Evolutionary conservation across 2,113 vertebrate genomes (phyloP).

Genomic region (Clupea harengus): DNA sequence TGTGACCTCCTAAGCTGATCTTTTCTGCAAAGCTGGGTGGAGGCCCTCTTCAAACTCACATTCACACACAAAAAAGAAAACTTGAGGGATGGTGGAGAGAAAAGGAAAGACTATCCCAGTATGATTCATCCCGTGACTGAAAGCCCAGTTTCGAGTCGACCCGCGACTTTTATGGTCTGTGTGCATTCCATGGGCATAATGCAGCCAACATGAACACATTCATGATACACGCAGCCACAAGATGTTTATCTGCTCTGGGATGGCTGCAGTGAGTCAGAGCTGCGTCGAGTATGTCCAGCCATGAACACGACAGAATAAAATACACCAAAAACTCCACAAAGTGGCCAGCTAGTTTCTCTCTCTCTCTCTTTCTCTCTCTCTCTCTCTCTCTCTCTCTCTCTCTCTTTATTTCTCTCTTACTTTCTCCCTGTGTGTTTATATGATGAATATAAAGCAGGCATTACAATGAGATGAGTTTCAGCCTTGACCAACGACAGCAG

Average conservation of each 20-base stretch:
- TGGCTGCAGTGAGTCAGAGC: neutral
- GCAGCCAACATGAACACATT: neutral
- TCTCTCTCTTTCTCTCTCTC: neutral
- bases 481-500: constrained; percentile 16
- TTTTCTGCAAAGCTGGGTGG: constrained; percentile 13
- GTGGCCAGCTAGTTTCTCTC: neutral
- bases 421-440: neutral
- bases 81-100: neutral
- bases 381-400: constrained; percentile 7
- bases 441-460: constrained; percentile 5
- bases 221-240: neutral
- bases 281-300: neutral
- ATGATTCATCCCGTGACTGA: neutral
- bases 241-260: neutral
- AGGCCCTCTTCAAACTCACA: constrained; percentile 21
- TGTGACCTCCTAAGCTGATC: neutral
- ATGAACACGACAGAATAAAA: neutral
- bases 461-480: constrained; percentile 2
- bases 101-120: constrained; percentile 14
- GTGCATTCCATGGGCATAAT: constrained; percentile 6
- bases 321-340: neutral
- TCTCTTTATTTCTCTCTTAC: neutral
- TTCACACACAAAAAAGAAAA: constrained; percentile 16
- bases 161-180: constrained; percentile 2
- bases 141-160: constrained; percentile 19